Evolutionary conservation across 2,113 vertebrate species (phyloP), one percentile per base, ranked within the genome.

Genomic region (Serinus canaria): DNA sequence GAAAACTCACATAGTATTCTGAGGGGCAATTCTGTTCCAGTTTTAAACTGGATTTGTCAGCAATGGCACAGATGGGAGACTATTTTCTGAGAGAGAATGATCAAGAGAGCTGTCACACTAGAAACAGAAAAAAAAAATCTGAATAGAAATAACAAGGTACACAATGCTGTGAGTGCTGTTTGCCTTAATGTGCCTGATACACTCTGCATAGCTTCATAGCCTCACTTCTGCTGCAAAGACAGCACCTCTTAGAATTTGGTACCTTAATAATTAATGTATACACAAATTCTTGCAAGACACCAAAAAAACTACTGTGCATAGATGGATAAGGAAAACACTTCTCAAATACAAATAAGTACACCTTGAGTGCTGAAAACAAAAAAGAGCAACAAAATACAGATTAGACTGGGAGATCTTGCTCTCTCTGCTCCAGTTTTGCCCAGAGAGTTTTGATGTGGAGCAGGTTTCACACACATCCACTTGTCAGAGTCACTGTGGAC

Each of bases 401-500:
- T n/a, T 3, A 60, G 39, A 15, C 72, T 2, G 17, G 5, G 4
- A 10, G 18, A 62, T 8, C 3, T 1, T n/a, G 59, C 11, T 46
- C 43, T 35, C 30, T 33, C 23, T 33, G 58, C 33, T 37, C 3
- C 2, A 3, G 3, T 47, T 82, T 89, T 44, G 50, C n/a, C 33
- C 53, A 67, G 31, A 15, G 23, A 64, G 15, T 70, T 91, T 30
- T 47, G 18, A 64, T 49, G 35, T 63, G 56, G 19, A 83, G 64
- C 46, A 75, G 50, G 24, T 64, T 62, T 82, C 81, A 55, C 47
- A 58, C 46, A 72, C 16, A 72, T 39, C 21, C 30, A 27, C 74
- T 60, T 89, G 23, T 75, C 60, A 89, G 44, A 37, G 63, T 37
- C 78, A 70, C 47, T 84, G 24, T 3, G 14, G 56, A 16, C 39